These are phyloP conservation scores for Plectrocnemia conspersa DNA, from an alignment of 1,140 invertebrate species.

Conservation along the genomic window DNA sequence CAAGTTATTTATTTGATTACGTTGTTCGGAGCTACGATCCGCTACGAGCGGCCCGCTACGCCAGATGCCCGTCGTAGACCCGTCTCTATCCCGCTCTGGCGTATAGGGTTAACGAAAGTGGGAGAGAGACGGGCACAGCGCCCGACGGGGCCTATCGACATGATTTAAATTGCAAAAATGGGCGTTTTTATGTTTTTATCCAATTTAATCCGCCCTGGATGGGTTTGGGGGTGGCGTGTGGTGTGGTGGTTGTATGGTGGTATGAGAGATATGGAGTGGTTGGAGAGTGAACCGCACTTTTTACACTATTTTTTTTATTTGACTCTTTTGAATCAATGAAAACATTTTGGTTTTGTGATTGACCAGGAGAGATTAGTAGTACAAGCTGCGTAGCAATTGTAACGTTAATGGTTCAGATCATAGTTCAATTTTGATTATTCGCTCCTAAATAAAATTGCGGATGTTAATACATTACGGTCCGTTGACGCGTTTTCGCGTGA, in stretches of 20 bases:
- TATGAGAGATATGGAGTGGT: neutral
- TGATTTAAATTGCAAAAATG: constrained; percentile 47
- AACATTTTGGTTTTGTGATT: no score
- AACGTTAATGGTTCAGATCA: no score
- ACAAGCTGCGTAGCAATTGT: no score
- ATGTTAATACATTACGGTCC: no score
- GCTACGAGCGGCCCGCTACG: constrained; percentile 16
- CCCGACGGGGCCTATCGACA: constrained; percentile 29
- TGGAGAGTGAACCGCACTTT: neutral
- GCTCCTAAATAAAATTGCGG: no score
- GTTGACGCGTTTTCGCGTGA: no score
- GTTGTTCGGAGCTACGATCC: constrained; percentile 27
- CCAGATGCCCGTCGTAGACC: constrained; percentile 10
- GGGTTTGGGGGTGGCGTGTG: neutral
- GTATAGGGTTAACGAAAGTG: neutral
- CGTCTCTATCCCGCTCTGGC: constrained; percentile 17
- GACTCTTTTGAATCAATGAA: no score
- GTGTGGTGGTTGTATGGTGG: neutral
- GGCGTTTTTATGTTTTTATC: constrained; percentile 45
- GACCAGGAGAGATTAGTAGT: no score
- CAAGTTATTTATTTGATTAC: constrained; percentile 37
- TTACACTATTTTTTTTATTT: neutral
- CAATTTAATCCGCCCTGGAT: constrained; percentile 37
- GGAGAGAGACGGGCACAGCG: constrained; percentile 4
- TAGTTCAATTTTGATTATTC: no score